A percentile compares a stretch with the other conserved stretches of the same genome.
These are phyloP conservation scores for Neoniphon sammara DNA, from an alignment of 2,797 vertebrate species.

Conservation along the genomic window DNA sequence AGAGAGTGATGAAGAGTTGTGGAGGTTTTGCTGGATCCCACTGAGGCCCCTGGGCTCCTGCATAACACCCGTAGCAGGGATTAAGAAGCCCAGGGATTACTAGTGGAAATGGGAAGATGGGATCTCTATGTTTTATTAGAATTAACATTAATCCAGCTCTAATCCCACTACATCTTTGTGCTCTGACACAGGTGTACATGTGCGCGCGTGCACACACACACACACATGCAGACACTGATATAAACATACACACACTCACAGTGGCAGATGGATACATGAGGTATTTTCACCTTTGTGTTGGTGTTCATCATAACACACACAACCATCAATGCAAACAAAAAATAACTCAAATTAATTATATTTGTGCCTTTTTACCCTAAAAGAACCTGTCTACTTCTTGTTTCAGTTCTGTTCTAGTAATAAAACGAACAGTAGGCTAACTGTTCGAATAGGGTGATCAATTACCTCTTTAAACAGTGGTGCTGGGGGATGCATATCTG, in stretches of 20 bases:
- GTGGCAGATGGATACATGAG: not conserved
- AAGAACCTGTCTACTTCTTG: not conserved
- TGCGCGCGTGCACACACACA: constrained; percentile 4
- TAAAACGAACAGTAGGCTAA: too few species aligned
- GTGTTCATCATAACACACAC: too few species aligned
- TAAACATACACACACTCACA: not conserved
- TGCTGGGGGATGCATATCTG: too few species aligned
- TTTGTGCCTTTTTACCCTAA: too few species aligned
- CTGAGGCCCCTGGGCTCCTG: constrained; percentile 24
- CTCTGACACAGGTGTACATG: not conserved
- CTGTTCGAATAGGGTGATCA: too few species aligned
- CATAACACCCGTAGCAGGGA: constrained; percentile 32
- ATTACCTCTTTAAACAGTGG: too few species aligned
- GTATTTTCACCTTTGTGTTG: not conserved
- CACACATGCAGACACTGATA: constrained; percentile 5
- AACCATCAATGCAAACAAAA: too few species aligned
- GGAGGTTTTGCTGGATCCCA: constrained; percentile 26
- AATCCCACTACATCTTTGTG: constrained; percentile 39
- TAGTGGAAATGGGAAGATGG: constrained; percentile 32
- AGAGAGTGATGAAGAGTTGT: constrained; percentile 18
- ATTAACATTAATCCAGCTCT: constrained; percentile 54
- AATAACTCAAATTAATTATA: too few species aligned
- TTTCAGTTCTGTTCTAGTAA: too few species aligned
- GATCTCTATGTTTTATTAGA: constrained; percentile 54
- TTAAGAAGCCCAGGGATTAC: constrained; percentile 60